Evolutionary conservation across 2,113 vertebrate species (phyloP), one percentile per base, ranked within the genome.

Genomic region (Nesoenas mayeri): DNA sequence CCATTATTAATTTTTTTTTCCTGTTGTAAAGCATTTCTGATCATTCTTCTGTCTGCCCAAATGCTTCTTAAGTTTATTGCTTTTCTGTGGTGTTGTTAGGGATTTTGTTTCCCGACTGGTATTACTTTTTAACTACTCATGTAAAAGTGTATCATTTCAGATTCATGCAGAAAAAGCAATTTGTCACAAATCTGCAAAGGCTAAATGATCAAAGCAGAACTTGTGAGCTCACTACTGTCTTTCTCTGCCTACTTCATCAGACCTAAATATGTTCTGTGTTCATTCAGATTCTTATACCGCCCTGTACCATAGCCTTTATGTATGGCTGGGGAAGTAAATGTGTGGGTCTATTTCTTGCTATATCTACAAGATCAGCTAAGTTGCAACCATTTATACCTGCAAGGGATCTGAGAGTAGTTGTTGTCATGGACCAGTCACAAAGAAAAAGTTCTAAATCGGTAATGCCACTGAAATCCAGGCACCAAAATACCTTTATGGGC

Each of bases 111-210:
- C 91, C 89, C 84, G 18, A 6, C 44, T 88, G 89, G 87, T 93
- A 93, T 92, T 90, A 75, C 70, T 80, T 91, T 92, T 94, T 80
- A 94, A 75, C 92, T 81, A 50, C 78, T 92, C 94, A 93, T 92
- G 96, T 95, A 97, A 96, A 94, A 96, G 94, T 89, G 61, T 86
- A 95, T 92, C 93, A 64, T 85, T 89, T 94, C 85, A 77, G 75
- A 96, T 86, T 91, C 78, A 38, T 50, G 83, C 88, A 92, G 94
- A 53, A 96, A 94, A 96, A 93, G 83, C 94, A 48, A 86, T 95
- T 89, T 87, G 91, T 89, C 85, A 85, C 66, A 86, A 94, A 75
- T 82, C 72, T 89, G 91, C 71, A 56, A 56, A 79, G 64, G 85
- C 62, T 66, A 85, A 89, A 85, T 92, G 86, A 94, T 95, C 95